Evolutionary conservation across 2,113 vertebrate species (phyloP).

Genomic region (Thunnus maccoyii): DNA sequence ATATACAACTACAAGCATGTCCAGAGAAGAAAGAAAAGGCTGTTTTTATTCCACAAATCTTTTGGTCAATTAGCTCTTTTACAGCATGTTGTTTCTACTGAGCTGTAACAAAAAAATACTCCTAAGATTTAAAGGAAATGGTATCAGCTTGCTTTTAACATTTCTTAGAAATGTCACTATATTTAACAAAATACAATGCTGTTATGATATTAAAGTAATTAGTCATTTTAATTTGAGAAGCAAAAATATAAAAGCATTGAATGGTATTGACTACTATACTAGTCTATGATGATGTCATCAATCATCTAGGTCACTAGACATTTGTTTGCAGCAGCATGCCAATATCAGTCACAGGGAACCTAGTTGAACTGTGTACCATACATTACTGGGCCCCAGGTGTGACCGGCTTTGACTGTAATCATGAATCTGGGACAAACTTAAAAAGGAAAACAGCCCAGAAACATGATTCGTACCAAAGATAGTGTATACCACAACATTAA

Average conservation of each 20-base stretch:
- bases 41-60: too few species aligned
- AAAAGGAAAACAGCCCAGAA: background rate
- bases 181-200: background rate
- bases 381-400: background rate
- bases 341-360: background rate
- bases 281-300: background rate
- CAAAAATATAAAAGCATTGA: too few species aligned
- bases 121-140: background rate
- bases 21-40: too few species aligned
- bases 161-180: background rate
- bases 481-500: too few species aligned
- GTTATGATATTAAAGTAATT: too few species aligned
- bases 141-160: background rate
- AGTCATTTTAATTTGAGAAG: too few species aligned
- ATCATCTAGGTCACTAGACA: background rate
- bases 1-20: too few species aligned
- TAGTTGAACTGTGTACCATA: background rate
- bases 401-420: background rate
- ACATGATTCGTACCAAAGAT: background rate
- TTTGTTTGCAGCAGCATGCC: conserved; percentile 1
- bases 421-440: conserved; percentile 1
- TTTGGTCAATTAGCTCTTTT: too few species aligned
- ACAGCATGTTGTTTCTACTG: background rate
- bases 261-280: too few species aligned
- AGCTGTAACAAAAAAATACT: background rate